Base-by-base conservation (phyloP, 2,113 vertebrate genomes). In the Ceuthmochares aereus region DNA sequence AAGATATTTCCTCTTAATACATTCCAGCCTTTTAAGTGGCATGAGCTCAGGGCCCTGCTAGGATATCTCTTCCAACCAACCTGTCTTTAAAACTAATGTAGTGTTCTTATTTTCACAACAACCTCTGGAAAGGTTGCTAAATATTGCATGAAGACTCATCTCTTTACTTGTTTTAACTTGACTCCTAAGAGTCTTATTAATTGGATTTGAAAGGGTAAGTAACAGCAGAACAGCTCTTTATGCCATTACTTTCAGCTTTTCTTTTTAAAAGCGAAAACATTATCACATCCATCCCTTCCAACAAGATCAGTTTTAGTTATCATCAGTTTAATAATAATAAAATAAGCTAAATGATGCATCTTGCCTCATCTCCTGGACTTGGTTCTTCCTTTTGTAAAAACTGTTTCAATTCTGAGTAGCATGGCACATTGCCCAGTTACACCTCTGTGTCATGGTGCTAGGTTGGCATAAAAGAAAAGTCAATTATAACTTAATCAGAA, bases 341-440 rank as follows among this genome's bases (percentile, higher is more conserved):
- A 80, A 75, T 58, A 63, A 47, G 23, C 9, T 29, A 68, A 88
- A 69, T 22, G 29, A 8, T 60, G 14, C 16, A 19, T 59, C 22
- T 42, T 70, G 4, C 36, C 18, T 67, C 59, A 17, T n/a, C 1
- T 58, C 25, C 23, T 62, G 63, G 45, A n/a, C 34, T 58, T 36
- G 15, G 47, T 29, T 67, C 20, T 92, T 85, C 18, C 12, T 66
- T 82, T 81, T 52, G 20, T 75, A 30, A 12, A 56, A 87, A 63
- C 2, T 0, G 0, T 58, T 93, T 89, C 32, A 34, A 0, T 59
- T 70, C 52, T 36, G 30, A 78, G 18, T n/a, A 59, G 14, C 21
- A 12, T 10, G 14, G 37, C 27, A 34, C 10, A 36, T 58, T 75
- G 13, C 11, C n/a, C 3, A 1, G 6, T 80, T 77, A 14, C 1